phyloP scores from a whole-genome alignment of 2,888 invertebrate genomes.

The Cephus pygmeus region DNA sequence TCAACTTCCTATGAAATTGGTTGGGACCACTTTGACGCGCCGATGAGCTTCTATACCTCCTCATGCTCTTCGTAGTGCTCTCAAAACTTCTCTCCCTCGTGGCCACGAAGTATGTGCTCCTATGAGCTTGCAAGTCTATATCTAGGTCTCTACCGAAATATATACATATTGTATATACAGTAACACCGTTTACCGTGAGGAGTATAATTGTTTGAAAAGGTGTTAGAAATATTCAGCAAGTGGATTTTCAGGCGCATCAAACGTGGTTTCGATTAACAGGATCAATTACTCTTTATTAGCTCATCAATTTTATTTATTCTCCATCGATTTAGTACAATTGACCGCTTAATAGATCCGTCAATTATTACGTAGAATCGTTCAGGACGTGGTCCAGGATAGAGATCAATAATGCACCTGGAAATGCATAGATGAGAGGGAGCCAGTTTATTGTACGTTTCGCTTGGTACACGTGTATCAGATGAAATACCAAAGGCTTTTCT shows the following conservation, averaged over 20 bases:
- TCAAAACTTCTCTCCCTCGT: slow-evolving; percentile 38
- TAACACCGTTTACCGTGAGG: not conserved
- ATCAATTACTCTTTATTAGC: not conserved
- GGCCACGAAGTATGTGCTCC: not conserved
- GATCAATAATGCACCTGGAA: not conserved
- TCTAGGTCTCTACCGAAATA: not conserved
- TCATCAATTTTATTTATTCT: not conserved
- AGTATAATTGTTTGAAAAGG: not conserved
- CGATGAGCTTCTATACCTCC: slow-evolving; percentile 45
- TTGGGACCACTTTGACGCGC: slow-evolving; percentile 54
- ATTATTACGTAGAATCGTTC: not conserved
- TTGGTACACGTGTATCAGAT: not conserved
- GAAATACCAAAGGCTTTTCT: too few species aligned
- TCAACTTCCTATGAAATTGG: slow-evolving; percentile 56
- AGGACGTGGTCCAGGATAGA: not conserved
- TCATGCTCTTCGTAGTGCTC: slow-evolving; percentile 27
- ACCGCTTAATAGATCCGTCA: not conserved
- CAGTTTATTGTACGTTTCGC: not conserved
- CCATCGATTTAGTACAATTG: not conserved
- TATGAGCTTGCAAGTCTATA: not conserved
- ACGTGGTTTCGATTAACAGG: not conserved
- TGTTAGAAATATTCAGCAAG: not conserved
- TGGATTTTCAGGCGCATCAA: not conserved
- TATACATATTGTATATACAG: too few species aligned
- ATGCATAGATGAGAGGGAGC: not conserved